These are phyloP conservation scores for Zygothrica quintamaculata DNA, from an alignment of 2,888 invertebrate genomes.

Conservation along the genomic window DNA sequence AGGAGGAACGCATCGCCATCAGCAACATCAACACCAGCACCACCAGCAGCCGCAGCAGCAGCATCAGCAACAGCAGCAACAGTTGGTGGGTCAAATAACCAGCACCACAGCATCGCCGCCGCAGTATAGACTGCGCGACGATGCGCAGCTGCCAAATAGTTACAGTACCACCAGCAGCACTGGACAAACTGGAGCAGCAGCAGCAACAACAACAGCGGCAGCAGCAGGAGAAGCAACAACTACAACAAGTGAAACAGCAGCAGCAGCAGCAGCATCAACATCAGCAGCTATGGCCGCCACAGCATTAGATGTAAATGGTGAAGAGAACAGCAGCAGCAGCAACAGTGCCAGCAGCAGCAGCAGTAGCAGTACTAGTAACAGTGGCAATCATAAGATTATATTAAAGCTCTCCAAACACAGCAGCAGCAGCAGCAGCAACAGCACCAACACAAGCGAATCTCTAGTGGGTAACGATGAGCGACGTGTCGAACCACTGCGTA, in stretches of 20 bases:
- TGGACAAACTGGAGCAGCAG: slow-evolving; percentile 36
- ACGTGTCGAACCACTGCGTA: slow-evolving; percentile 85
- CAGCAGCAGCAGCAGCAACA: slow-evolving; percentile 23
- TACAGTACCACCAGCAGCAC: slow-evolving; percentile 50
- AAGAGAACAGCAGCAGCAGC: slow-evolving; percentile 53
- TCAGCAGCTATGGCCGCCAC: slow-evolving; percentile 47
- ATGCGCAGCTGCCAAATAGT: slow-evolving; percentile 64
- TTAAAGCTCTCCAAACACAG: slow-evolving; percentile 63
- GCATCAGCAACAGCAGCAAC: slow-evolving; percentile 41
- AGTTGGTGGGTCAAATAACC: slow-evolving; percentile 80
- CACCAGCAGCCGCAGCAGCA: slow-evolving; percentile 36
- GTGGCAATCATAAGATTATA: slow-evolving; percentile 65
- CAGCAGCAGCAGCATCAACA: slow-evolving; percentile 32
- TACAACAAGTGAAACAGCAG: slow-evolving; percentile 33
- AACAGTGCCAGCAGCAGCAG: slow-evolving; percentile 8
- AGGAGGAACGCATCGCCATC: slow-evolving; percentile 30
- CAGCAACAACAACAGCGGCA: slow-evolving; percentile 37
- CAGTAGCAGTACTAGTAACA: slow-evolving; percentile 26
- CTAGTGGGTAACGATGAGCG: slow-evolving; percentile 68
- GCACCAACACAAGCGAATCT: slow-evolving; percentile 57
- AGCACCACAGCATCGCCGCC: slow-evolving; percentile 83
- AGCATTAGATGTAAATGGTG: slow-evolving; percentile 52
- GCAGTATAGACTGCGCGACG: slow-evolving; percentile 70
- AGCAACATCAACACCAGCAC: slow-evolving; percentile 30
- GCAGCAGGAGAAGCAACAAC: slow-evolving; percentile 22